These are phyloP conservation scores for Mallotus villosus DNA, from an alignment of 2,797 vertebrate genomes.

Conservation along the genomic window DNA sequence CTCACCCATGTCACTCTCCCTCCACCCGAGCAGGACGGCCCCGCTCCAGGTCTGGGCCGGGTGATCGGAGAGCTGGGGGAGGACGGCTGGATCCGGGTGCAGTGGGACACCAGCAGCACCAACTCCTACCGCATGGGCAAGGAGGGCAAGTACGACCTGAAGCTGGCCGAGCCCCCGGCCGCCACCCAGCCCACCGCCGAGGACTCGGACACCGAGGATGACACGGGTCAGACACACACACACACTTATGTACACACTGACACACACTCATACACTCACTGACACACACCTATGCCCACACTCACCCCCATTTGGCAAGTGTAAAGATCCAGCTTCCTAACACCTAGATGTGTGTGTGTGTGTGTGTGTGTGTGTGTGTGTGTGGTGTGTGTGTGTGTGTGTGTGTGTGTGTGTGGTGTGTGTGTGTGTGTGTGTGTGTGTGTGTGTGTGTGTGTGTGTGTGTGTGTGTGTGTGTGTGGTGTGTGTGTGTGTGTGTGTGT, in stretches of 20 bases:
- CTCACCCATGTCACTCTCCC: not conserved
- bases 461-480: slow-evolving; percentile 11
- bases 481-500: slow-evolving; percentile 15
- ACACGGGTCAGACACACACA: slow-evolving; percentile 79
- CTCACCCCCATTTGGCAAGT: not conserved
- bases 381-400: slow-evolving; percentile 11
- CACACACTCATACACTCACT: slow-evolving; percentile 11
- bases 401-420: slow-evolving; percentile 3
- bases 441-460: not conserved
- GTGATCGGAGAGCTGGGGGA: slow-evolving; percentile 97
- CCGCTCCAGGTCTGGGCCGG: slow-evolving; percentile 91
- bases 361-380: not conserved
- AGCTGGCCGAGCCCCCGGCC: slow-evolving; percentile 88
- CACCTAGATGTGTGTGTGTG: not conserved
- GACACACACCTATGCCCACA: not conserved
- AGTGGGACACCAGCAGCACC: slow-evolving; percentile 98
- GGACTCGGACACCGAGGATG: slow-evolving; percentile 95
- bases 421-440: slow-evolving; percentile 14
- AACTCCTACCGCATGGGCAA: slow-evolving; percentile 99
- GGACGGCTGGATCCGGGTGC: slow-evolving; percentile 97
- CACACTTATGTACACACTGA: slow-evolving; percentile 17
- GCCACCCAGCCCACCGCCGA: slow-evolving; percentile 83
- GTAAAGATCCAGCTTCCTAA: not conserved
- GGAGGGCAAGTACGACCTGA: slow-evolving; percentile 97
- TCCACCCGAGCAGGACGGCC: slow-evolving; percentile 81